phyloP scores from a whole-genome alignment of 1,140 invertebrate genomes.

The Temnothorax curvispinosus region DNA sequence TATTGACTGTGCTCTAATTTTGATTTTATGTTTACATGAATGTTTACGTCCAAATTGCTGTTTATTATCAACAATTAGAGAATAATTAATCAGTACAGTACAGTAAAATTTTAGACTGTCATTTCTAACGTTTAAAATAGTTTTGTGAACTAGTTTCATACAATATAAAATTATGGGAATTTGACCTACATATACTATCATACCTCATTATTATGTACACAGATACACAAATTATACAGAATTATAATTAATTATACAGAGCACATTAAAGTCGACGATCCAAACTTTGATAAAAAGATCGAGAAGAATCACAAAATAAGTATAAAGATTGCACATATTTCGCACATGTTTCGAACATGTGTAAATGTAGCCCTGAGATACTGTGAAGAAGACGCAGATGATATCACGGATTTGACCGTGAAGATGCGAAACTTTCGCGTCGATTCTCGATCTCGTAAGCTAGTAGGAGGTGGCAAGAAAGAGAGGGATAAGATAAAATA shows the following conservation, averaged over 20 bases:
- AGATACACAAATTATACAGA: background rate
- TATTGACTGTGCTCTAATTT: too few species aligned
- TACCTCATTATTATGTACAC: too few species aligned
- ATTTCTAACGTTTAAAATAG: too few species aligned
- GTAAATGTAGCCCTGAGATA: background rate
- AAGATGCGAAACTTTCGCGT: constrained; percentile 35
- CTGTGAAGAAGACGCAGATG: background rate
- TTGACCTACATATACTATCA: too few species aligned
- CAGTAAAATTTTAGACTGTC: background rate
- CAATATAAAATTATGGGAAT: too few species aligned
- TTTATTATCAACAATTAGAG: background rate
- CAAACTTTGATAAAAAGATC: background rate
- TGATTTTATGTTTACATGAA: too few species aligned
- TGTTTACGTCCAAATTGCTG: too few species aligned
- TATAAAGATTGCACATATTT: background rate
- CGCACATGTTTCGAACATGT: background rate
- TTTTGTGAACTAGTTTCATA: too few species aligned
- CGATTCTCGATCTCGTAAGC: constrained; percentile 58
- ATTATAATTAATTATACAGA: background rate
- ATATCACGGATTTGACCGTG: constrained; percentile 19
- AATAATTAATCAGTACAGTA: background rate
- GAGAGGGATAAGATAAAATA: constrained; percentile 55
- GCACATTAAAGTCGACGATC: background rate
- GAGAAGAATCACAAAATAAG: background rate
- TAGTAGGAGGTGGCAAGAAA: constrained; percentile 54